These are phyloP conservation scores for Caranx melampygus DNA, from an alignment of 2,113 vertebrate species.

Conservation along the genomic window DNA sequence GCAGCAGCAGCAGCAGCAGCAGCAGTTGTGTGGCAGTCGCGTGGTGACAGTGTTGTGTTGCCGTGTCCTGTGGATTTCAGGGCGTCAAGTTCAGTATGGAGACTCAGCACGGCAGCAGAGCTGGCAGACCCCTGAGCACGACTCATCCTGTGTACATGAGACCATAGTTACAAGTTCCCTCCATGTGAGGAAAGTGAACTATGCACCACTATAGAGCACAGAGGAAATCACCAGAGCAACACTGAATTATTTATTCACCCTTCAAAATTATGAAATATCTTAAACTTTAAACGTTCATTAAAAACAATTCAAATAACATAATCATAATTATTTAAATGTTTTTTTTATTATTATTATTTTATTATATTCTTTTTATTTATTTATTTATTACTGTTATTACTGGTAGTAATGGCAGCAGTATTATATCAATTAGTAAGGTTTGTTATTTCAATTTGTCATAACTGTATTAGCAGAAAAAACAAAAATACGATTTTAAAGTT, in stretches of 20 bases:
- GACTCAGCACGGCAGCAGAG: constrained; percentile 25
- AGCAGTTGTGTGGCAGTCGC: constrained; percentile 31
- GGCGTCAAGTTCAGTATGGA: constrained; percentile 27
- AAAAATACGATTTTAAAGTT: no score
- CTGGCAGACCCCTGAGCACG: constrained; percentile 29
- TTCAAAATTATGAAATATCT: neutral
- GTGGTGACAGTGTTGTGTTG: constrained; percentile 32
- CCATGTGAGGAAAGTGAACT: neutral
- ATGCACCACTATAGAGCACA: neutral
- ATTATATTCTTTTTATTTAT: no score
- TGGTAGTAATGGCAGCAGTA: no score
- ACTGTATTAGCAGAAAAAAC: no score
- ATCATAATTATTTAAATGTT: no score
- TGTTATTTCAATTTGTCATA: no score
- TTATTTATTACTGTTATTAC: no score
- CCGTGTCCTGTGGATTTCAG: constrained; percentile 33
- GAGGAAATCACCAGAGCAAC: neutral
- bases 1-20: constrained; percentile 30
- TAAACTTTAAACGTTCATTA: no score
- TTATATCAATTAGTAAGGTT: no score
- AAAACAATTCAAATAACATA: no score
- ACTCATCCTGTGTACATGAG: constrained; percentile 9
- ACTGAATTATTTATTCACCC: neutral
- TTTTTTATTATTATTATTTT: no score
- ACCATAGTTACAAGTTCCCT: neutral